Base-by-base conservation (phyloP, 1,140 invertebrate genomes). In the Subanguina moxae region DNA sequence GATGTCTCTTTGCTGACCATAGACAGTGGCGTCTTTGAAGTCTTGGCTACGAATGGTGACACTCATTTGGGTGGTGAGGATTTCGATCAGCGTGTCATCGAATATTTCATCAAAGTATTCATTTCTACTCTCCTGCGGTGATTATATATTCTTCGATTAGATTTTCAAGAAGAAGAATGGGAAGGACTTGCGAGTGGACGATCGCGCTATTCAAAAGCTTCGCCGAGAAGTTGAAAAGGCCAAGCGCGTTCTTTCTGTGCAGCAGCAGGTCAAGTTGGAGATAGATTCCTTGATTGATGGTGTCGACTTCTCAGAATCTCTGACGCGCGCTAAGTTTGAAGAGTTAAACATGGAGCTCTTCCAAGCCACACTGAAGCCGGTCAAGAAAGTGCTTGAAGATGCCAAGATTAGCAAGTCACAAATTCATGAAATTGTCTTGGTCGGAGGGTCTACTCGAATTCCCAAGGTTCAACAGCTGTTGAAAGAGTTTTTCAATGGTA, bases 101-200 rank as follows among this genome's bases (percentile, higher is more conserved):
- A 91, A 80, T 91, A 95, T 85, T 95, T 96, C 78, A 90, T 93
- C 48, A 52, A 52, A 15, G 23, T 21, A 52, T 21, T 52, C 48
- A 52, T 7, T 38, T 38, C 11, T 11, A 5, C 11, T 38, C 32
- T 38, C n/a, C n/a, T n/a, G n/a, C n/a, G n/a, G n/a, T n/a, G n/a
- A n/a, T 38, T 5, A 38, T 38, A 38, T 38, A 38, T 38, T 38
- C 11, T 38, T 38, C 32, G 32, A 5, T 1, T 89, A 93, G 83
- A 93, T 95, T 83, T 96, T 97, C 87, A 94, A 95, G 85, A 86
- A 92, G 62, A 96, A 96, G 83, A 90, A 93, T 87, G 94, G 94
- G 80, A 52, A 62, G 65, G 94, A 97, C 75, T 85, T 96, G 28
- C 88, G 88, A 21, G 84, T 86, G 57, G 95, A 95, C 86, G 93